A percentile compares a stretch with the other conserved stretches of the same genome.
Evolutionary conservation across 2,888 invertebrate genomes (phyloP).

Genomic region (Geotrupes spiniger): DNA sequence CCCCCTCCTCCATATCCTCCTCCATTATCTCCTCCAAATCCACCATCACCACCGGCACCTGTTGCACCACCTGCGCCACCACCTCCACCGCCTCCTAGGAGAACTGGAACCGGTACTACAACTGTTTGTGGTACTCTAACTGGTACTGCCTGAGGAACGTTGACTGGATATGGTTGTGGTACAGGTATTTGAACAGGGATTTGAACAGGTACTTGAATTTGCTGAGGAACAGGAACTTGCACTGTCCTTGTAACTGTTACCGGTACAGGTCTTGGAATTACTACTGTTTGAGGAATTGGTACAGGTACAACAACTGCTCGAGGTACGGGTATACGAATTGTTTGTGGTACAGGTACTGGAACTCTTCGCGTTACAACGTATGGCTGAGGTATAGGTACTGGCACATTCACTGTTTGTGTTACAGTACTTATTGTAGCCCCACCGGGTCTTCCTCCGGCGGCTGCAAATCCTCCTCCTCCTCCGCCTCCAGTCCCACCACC

Average conservation of each 20-base stretch:
- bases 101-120: slow-evolving; percentile 55
- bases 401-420: slow-evolving; percentile 41
- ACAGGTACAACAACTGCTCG: slow-evolving; percentile 54
- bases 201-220: slow-evolving; percentile 43
- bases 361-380: slow-evolving; percentile 45
- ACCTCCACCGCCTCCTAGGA: slow-evolving; percentile 41
- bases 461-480: slow-evolving; percentile 16
- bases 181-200: slow-evolving; percentile 53
- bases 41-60: slow-evolving; percentile 24
- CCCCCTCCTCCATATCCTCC: slow-evolving; percentile 26
- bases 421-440: slow-evolving; percentile 41
- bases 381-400: slow-evolving; percentile 45
- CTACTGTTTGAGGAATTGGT: slow-evolving; percentile 49
- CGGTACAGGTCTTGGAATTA: slow-evolving; percentile 20
- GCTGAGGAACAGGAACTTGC: slow-evolving; percentile 47
- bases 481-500: slow-evolving; percentile 23
- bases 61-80: slow-evolving; percentile 21
- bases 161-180: slow-evolving; percentile 45
- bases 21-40: slow-evolving; percentile 26
- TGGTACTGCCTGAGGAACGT: slow-evolving; percentile 54
- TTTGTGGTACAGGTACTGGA: slow-evolving; percentile 55
- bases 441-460: slow-evolving; percentile 33
- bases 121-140: slow-evolving; percentile 52
- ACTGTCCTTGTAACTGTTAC: slow-evolving; percentile 46
- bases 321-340: slow-evolving; percentile 53